Conservation (phyloP, 2,888 invertebrate species). For the Parthenolecanium corni region DNA sequence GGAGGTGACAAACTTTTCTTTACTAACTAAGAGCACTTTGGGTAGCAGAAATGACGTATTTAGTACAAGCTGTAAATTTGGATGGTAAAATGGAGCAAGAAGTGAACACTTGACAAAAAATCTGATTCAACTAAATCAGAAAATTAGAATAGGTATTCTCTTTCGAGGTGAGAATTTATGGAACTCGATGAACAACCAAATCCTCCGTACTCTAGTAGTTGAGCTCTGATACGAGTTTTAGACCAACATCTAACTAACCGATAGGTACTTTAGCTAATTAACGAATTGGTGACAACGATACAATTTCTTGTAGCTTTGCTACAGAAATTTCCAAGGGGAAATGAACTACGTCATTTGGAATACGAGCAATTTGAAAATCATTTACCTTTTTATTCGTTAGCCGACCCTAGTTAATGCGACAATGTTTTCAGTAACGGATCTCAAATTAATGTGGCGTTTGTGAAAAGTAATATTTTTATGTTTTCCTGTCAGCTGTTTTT, state of each 20-base stretch:
- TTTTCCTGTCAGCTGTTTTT: conserved; percentile 1
- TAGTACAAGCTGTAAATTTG: no score
- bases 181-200: no score
- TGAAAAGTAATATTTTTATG: conserved; percentile 9
- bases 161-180: no score
- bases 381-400: background rate
- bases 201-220: no score
- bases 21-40: no score
- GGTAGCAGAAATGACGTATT: no score
- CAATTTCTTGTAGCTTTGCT: background rate
- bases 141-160: no score
- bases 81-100: background rate
- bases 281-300: conserved; percentile 13
- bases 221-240: conserved; percentile 1
- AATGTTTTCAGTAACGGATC: conserved; percentile 3
- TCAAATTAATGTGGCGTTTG: conserved; percentile 6
- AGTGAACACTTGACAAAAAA: background rate
- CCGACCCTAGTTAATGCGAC: background rate
- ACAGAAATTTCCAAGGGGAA: no score
- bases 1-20: background rate
- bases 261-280: conserved; percentile 8
- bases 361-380: background rate
- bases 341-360: no score
- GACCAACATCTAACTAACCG: background rate
- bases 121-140: no score